A percentile compares a stretch with the other conserved stretches of the same genome.
These are phyloP conservation scores for Dendrolimus kikuchii DNA, from an alignment of 1,140 invertebrate genomes.

Conservation along the genomic window DNA sequence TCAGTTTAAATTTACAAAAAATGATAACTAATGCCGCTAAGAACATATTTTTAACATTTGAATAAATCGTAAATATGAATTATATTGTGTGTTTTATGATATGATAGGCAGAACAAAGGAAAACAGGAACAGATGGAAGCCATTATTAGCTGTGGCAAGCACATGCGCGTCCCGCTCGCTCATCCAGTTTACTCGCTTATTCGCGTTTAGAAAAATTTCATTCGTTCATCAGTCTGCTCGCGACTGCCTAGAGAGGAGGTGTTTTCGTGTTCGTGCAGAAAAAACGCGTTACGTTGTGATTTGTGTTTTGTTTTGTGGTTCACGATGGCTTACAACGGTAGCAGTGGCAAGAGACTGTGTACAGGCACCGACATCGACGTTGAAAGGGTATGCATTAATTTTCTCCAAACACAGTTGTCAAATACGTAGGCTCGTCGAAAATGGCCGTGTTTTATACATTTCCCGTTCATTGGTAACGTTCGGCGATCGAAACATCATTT, in stretches of 20 bases:
- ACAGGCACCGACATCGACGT: constrained; percentile 63
- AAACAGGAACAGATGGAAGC: too few relatives aligned
- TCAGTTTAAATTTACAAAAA: too few relatives aligned
- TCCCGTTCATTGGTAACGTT: constrained; percentile 40
- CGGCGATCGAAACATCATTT: constrained; percentile 8
- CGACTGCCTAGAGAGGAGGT: constrained; percentile 42
- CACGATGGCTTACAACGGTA: constrained; percentile 72
- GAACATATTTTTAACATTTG: too few relatives aligned
- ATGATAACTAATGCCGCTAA: too few relatives aligned
- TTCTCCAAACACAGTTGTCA: constrained; percentile 25
- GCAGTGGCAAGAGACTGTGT: constrained; percentile 70
- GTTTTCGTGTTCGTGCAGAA: constrained; percentile 34
- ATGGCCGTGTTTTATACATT: constrained; percentile 64
- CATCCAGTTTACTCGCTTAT: constrained; percentile 32
- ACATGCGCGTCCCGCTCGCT: constrained; percentile 23
- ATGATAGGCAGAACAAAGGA: too few relatives aligned
- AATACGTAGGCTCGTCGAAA: constrained; percentile 48
- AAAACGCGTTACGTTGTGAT: constrained; percentile 65
- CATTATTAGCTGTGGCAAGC: constrained; percentile 11
- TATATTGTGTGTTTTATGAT: too few relatives aligned
- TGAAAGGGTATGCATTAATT: constrained; percentile 55
- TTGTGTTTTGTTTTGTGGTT: constrained; percentile 68
- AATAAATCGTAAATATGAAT: too few relatives aligned
- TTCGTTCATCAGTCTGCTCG: constrained; percentile 63
- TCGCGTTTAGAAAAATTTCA: constrained; percentile 20